These are phyloP conservation scores for Nephrotoma appendiculata DNA, from an alignment of 2,888 invertebrate species.

Conservation along the genomic window DNA sequence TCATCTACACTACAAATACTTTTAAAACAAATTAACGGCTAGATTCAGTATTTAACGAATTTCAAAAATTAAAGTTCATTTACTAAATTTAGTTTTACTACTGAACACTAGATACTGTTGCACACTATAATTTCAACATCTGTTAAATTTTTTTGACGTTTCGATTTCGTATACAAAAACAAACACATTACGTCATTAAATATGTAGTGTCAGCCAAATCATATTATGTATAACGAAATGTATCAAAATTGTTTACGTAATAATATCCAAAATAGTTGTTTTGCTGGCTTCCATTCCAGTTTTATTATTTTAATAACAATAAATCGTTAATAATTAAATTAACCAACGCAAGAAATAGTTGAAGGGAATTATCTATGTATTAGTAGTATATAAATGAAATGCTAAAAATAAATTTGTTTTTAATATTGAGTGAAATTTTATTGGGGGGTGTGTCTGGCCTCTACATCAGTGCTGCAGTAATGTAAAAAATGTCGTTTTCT, in stretches of 20 bases:
- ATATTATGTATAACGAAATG: not conserved
- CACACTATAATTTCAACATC: not conserved
- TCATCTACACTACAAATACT: too few relatives aligned
- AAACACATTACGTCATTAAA: not conserved
- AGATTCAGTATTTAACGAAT: too few relatives aligned
- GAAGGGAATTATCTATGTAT: not conserved
- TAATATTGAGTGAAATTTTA: not conserved
- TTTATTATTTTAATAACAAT: not conserved
- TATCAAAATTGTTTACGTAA: not conserved
- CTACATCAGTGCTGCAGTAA: not conserved
- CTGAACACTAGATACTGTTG: not conserved
- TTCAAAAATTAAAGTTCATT: too few relatives aligned
- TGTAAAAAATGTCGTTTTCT: not conserved
- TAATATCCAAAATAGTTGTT: not conserved
- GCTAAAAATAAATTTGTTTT: not conserved
- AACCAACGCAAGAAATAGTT: too few relatives aligned
- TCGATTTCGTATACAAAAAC: not conserved
- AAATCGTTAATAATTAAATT: not conserved
- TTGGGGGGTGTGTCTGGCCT: not conserved
- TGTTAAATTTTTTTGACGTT: not conserved
- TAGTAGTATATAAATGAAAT: not conserved
- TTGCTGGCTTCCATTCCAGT: not conserved
- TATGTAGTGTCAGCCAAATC: not conserved
- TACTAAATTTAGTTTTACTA: not conserved
- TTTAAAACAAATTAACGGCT: too few relatives aligned